phyloP scores from a whole-genome alignment of 2,113 vertebrate species.

The Nycticebus coucang region DNA sequence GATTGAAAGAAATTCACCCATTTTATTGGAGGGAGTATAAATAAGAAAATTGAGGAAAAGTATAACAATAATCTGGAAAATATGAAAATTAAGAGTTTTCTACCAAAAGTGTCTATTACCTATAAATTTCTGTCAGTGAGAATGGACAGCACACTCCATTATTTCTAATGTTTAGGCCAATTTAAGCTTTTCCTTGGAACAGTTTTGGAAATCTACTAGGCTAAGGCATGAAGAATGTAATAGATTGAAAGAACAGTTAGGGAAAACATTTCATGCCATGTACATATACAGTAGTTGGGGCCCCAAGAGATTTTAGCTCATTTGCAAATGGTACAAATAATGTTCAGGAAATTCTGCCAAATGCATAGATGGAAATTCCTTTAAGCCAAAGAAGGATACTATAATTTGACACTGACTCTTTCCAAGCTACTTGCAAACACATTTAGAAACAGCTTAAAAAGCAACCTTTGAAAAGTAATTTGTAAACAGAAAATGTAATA shows the following conservation, averaged over 20 bases:
- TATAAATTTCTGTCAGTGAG: neutral
- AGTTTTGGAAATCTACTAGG: neutral
- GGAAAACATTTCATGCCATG: neutral
- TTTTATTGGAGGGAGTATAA: neutral
- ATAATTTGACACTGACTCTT: neutral
- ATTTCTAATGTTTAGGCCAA: neutral
- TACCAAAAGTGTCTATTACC: neutral
- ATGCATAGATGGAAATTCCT: neutral
- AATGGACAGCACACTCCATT: neutral
- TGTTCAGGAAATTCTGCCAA: neutral
- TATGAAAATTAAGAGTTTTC: neutral
- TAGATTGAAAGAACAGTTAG: accelerated
- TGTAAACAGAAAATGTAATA: neutral
- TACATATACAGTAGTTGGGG: neutral
- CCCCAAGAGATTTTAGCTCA: neutral
- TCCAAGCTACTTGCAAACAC: neutral
- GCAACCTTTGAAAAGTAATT: neutral
- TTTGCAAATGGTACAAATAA: neutral
- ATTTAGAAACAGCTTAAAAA: neutral
- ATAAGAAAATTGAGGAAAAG: neutral
- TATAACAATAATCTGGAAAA: neutral
- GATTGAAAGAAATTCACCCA: too few species aligned
- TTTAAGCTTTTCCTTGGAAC: neutral
- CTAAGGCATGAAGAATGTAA: neutral
- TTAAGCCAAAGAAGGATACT: neutral